These are phyloP conservation scores for Oncorhynchus nerka DNA, from an alignment of 2,113 vertebrate species.

Conservation along the genomic window DNA sequence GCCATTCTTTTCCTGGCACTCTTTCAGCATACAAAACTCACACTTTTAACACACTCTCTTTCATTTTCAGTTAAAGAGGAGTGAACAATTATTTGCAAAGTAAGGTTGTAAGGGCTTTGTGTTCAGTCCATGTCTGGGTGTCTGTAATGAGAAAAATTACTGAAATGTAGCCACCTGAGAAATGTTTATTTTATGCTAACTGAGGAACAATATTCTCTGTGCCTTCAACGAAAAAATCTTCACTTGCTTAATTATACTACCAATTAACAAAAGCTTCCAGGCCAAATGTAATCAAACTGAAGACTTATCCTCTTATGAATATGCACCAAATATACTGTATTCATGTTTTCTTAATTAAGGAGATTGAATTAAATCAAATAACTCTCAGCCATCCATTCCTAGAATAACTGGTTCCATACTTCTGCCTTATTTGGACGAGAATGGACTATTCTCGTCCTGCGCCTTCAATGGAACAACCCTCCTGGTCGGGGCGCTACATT, in stretches of 20 bases:
- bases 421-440: not conserved
- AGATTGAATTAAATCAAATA: constrained; percentile 11
- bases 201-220: too few relatives aligned
- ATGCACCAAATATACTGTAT: not conserved
- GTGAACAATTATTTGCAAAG: too few relatives aligned
- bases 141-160: too few relatives aligned
- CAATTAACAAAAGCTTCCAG: constrained; percentile 17
- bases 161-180: too few relatives aligned
- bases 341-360: constrained; percentile 8
- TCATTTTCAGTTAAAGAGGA: too few relatives aligned
- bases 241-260: not conserved
- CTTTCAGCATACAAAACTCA: too few relatives aligned
- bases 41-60: too few relatives aligned
- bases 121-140: too few relatives aligned
- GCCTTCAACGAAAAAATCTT: too few relatives aligned
- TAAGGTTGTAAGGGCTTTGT: too few relatives aligned
- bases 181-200: too few relatives aligned
- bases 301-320: constrained; percentile 6
- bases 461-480: not conserved
- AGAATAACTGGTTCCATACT: not conserved
- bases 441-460: not conserved
- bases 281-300: constrained; percentile 13
- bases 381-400: not conserved
- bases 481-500: not conserved
- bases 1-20: too few relatives aligned